Evolutionary conservation across 1,140 invertebrate genomes (phyloP), one percentile per base, ranked within the genome.

Genomic region (Drosophila kohkoa): DNA sequence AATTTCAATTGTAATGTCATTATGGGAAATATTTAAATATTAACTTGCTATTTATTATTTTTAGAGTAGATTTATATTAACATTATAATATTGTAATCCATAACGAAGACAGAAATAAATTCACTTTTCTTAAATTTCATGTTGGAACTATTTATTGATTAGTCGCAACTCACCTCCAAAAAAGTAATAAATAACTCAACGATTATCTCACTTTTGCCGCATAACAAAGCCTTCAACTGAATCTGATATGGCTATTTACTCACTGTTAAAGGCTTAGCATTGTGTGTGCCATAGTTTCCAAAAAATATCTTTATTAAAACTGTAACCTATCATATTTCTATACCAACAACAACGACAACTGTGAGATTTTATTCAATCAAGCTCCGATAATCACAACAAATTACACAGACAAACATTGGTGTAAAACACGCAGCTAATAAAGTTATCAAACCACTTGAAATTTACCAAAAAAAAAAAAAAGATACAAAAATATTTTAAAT

Each of bases 401-500:
- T 85, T 81, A 85, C 71, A 66, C 60, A 48, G 41, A 32, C 59
- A 41, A 52, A 72, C 20, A 58, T 49, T 60, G 54, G 41, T 25
- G 64, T 5, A 10, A 6, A 30, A 32, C 25, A 57, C 7, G 38
- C n/a, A 25, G 62, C 46, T 60, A 82, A 86, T 86, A 87, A 87
- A 86, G 82, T 79, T 65, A 86, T 86, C 79, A 87, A 87, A 32
- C 75, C 79, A 73, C 79, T 87, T 82, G 82, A 73, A 68, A 55
- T 25, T 25, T 25, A 25, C 20, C 20, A 73, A 6, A 15, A 35
- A 43, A 69, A 15, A 15, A 15, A 30, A 52, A 67, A 16, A 78
- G 46, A 58, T 54, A 64, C 41, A 82, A 76, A 83, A 57, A 60
- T 58, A 75, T 79, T 73, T 54, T 15, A 70, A 80, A 71, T 75